Evolutionary conservation across 2,113 vertebrate genomes (phyloP).

Genomic region (Notothenia coriiceps): DNA sequence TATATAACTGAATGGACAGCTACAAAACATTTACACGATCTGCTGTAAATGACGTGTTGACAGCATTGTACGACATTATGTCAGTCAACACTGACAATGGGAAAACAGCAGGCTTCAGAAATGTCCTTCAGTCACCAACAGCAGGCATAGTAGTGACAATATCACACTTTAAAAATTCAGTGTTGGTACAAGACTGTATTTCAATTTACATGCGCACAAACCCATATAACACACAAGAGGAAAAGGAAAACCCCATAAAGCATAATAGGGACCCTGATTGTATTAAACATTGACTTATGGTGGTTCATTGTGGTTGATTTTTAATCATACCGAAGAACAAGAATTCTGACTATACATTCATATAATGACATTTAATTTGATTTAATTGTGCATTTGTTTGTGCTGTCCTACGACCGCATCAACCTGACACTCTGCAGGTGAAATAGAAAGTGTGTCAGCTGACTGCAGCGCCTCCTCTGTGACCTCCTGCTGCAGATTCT

Average conservation of each 20-base stretch:
- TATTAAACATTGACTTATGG: too few species aligned
- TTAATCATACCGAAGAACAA: background rate
- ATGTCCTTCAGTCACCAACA: background rate
- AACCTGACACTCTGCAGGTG: background rate
- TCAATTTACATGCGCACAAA: too few species aligned
- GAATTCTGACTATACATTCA: background rate
- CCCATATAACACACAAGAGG: background rate
- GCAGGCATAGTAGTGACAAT: too few species aligned
- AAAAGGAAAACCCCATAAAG: too few species aligned
- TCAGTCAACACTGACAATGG: background rate
- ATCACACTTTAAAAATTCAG: too few species aligned
- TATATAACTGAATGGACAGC: background rate
- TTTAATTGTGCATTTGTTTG: background rate
- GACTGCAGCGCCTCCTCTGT: background rate
- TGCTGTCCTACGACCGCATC: background rate
- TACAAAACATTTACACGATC: background rate
- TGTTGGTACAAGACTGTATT: too few species aligned
- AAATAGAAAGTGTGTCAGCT: background rate
- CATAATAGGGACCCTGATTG: too few species aligned
- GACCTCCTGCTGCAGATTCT: constrained; percentile 13
- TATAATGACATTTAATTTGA: background rate
- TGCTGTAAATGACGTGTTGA: background rate
- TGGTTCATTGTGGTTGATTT: too few species aligned
- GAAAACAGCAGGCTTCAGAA: background rate
- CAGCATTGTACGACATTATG: background rate